phyloP scores from a whole-genome alignment of 2,888 invertebrate genomes.

The Ophion ventricosus region DNA sequence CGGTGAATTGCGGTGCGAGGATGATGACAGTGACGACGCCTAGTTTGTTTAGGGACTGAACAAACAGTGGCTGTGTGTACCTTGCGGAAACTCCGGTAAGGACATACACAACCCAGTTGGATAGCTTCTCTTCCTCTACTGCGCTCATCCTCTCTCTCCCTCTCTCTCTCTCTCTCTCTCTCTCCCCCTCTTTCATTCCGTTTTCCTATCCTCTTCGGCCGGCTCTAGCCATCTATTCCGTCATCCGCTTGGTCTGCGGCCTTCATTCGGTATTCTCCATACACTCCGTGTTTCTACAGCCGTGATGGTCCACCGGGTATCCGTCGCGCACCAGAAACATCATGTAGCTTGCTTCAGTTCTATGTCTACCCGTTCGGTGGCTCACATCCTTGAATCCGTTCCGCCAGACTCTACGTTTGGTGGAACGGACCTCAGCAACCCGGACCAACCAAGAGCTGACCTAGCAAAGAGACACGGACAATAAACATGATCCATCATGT shows the following conservation, averaged over 20 bases:
- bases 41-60: constrained; percentile 58
- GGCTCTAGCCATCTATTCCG: too few relatives aligned
- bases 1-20: constrained; percentile 5
- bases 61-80: constrained; percentile 57
- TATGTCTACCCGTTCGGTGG: constrained; percentile 25
- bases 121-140: constrained; percentile 20
- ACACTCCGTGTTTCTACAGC: constrained; percentile 26
- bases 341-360: constrained; percentile 23
- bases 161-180: constrained; percentile 15
- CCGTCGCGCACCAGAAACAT: constrained; percentile 11
- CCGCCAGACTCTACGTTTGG: constrained; percentile 33
- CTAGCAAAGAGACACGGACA: constrained; percentile 23
- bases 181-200: constrained; percentile 25
- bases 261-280: constrained; percentile 40
- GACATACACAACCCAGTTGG: constrained; percentile 52
- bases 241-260: background rate
- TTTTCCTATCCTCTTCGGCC: too few relatives aligned
- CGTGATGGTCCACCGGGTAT: constrained; percentile 49
- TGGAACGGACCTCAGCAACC: constrained; percentile 1
- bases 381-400: constrained; percentile 6
- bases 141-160: background rate
- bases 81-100: constrained; percentile 48
- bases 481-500: constrained; percentile 9
- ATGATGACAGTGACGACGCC: constrained; percentile 33
- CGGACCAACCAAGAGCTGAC: constrained; percentile 29